Evolutionary conservation across 2,797 vertebrate species (phyloP), one percentile per base, ranked within the genome.

Genomic region (Cuniculus paca): DNA sequence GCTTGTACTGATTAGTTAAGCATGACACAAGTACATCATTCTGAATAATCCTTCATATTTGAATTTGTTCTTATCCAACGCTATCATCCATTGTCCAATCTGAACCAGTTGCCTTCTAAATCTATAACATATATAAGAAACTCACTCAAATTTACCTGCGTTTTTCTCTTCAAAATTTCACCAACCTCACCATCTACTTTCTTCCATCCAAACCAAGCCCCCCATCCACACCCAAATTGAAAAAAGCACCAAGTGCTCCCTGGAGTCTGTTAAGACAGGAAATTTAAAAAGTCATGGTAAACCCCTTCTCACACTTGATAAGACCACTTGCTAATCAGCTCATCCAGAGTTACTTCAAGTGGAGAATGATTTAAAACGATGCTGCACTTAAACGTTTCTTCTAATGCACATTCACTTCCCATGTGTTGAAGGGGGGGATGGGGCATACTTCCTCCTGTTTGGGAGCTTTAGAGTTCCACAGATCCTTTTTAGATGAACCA

Each of bases 401-500:
- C 42, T 28, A 72, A 34, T 31, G 45, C 7, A 87, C 22, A 68
- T 61, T 52, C 20, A 50, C n/a, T 90, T 74, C 14, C 7, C 16
- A 39, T 48, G 24, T 75, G 45, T 77, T 34, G 83, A 36, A 39
- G 20, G 20, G 28, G 26, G 5, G 16, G 16, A 19, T 5, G 16
- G n/a, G 75, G n/a, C 72, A 1, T 11, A 12, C 19, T 84, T 88
- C 36, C 34, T 65, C 39, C 45, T 52, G 14, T 48, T 63, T 61
- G 39, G 20, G 16, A 10, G 16, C 28, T 75, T 68, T 61, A 28
- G 63, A 61, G 10, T 88, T 81, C 42, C 45, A 84, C 0, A 4
- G 12, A 39, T 79, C 80, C 91, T 94, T 92, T 87, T 85, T 54
- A 8, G 65, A 22, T 90, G 93, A 97, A 42, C 34, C 22, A 56